Conservation (phyloP, 2,113 vertebrate genomes). For the Vidua chalybeata region DNA sequence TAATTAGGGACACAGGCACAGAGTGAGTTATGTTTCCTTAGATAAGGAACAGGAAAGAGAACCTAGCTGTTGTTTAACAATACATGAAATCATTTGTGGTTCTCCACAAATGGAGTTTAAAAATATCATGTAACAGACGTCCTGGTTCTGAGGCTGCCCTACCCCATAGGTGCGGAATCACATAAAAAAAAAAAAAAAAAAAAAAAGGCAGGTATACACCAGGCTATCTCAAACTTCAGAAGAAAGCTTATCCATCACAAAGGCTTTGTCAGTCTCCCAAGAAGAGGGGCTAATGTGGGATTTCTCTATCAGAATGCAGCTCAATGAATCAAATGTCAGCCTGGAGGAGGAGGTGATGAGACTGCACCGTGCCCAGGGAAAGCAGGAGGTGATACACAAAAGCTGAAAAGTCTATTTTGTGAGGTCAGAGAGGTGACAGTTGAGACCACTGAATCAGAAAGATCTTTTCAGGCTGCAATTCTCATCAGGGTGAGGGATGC, state of each 20-base stretch:
- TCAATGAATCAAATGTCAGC: slow-evolving; percentile 3
- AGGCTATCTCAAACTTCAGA: background rate
- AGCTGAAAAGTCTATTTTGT: slow-evolving; percentile 35
- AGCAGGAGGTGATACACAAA: slow-evolving; percentile 4
- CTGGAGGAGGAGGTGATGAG: background rate
- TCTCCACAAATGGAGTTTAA: background rate
- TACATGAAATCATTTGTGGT: background rate
- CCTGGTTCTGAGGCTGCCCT: background rate
- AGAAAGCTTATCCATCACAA: background rate
- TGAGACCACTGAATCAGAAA: background rate
- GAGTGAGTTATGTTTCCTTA: slow-evolving; percentile 24
- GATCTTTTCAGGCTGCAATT: slow-evolving; percentile 8
- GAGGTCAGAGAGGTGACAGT: slow-evolving; percentile 24
- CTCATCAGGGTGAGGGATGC: background rate
- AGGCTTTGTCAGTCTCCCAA: background rate
- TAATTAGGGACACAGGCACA: slow-evolving; percentile 16
- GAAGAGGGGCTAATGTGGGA: background rate
- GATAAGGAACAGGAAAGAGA: slow-evolving; percentile 4
- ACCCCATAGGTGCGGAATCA: background rate
- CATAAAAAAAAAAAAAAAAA: background rate
- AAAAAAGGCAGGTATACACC: background rate
- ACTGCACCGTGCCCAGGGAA: background rate
- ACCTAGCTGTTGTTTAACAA: background rate
- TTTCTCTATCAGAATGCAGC: slow-evolving; percentile 17
- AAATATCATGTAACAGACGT: background rate